Conservation (phyloP, 2,888 invertebrate genomes). For the Netelia fuscicornis region DNA sequence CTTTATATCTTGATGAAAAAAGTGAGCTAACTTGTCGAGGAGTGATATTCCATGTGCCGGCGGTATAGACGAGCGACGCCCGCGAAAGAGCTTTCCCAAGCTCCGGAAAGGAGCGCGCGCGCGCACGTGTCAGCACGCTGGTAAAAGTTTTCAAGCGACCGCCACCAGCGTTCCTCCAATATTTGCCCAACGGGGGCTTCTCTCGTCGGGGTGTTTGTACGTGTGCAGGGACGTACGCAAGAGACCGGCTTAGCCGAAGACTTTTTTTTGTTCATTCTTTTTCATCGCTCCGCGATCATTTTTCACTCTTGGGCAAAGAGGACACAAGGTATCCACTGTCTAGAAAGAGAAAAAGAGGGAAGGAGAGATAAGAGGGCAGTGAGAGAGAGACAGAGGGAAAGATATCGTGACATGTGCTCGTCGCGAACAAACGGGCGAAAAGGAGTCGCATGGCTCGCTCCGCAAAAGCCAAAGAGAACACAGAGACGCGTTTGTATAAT, state of each 20-base stretch:
- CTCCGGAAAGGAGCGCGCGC: neutral
- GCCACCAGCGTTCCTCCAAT: constrained; percentile 29
- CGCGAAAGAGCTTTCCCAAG: constrained; percentile 11
- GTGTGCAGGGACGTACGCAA: constrained; percentile 23
- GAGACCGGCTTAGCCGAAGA: constrained; percentile 29
- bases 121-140: constrained; percentile 26
- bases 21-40: constrained; percentile 36
- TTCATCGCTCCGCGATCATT: constrained; percentile 38
- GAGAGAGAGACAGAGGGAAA: constrained; percentile 7
- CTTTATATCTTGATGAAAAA: constrained; percentile 33
- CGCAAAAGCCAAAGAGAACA: constrained; percentile 40
- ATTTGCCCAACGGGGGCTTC: constrained; percentile 40
- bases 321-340: constrained; percentile 16
- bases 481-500: constrained; percentile 23
- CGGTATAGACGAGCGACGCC: neutral
- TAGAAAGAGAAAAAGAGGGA: neutral
- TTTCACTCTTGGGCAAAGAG: constrained; percentile 46
- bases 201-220: neutral
- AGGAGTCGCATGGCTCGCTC: neutral
- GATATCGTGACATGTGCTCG: constrained; percentile 19
- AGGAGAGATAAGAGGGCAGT: neutral
- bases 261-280: constrained; percentile 31
- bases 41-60: constrained; percentile 24
- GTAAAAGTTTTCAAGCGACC: constrained; percentile 41
- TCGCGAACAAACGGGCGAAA: constrained; percentile 31